Conservation (phyloP, 2,888 invertebrate species). For the Microctonus hyperodae region DNA sequence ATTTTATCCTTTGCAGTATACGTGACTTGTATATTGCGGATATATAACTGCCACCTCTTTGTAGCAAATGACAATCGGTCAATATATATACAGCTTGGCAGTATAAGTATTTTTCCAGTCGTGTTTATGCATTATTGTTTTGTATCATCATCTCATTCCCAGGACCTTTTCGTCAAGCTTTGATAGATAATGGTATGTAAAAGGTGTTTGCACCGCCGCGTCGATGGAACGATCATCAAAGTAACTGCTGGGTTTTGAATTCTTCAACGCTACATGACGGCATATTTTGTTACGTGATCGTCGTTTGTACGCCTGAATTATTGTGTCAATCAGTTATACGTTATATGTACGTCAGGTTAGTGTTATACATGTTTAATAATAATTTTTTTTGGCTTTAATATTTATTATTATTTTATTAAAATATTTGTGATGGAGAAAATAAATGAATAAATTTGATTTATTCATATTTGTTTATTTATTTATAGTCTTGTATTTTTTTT, state of each 20-base stretch:
- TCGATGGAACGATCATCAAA: conserved; percentile 47
- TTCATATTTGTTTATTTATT: background rate
- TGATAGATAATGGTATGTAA: conserved; percentile 20
- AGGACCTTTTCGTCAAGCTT: conserved; percentile 25
- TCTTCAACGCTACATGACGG: conserved; percentile 46
- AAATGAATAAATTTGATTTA: background rate
- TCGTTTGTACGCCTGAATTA: conserved; percentile 53
- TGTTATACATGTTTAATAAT: too few species aligned
- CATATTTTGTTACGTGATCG: conserved; percentile 52
- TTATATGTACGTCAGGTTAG: background rate
- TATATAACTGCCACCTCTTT: too few species aligned
- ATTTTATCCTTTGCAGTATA: background rate
- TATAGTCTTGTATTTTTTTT: background rate
- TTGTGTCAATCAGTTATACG: conserved; percentile 29
- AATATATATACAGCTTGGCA: background rate
- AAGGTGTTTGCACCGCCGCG: conserved; percentile 34
- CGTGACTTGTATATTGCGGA: background rate
- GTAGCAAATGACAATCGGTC: background rate
- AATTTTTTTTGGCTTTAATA: too few species aligned
- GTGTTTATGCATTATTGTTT: background rate
- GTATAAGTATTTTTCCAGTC: background rate
- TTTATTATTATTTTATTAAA: too few species aligned
- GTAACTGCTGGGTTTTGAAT: conserved; percentile 47
- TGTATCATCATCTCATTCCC: conserved; percentile 19
- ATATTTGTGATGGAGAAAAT: background rate